Percentiles rank a stretch among this genome's conserved stretches.
Evolutionary conservation across 2,113 vertebrate species (phyloP).

Genomic region (Archocentrus centrarchus): DNA sequence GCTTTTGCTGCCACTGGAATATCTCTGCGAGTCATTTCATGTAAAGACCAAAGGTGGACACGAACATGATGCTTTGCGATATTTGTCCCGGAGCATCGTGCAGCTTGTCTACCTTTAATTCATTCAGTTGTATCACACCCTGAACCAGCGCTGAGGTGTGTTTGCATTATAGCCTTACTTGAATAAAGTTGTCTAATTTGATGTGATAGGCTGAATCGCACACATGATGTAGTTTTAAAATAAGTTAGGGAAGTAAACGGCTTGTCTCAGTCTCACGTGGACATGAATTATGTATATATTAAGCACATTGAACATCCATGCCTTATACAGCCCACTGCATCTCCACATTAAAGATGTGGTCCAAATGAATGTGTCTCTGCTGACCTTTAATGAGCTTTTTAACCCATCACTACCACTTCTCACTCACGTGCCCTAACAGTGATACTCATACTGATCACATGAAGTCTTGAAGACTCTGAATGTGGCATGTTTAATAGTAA

Average conservation of each 20-base stretch:
- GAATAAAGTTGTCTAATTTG: conserved; percentile 36
- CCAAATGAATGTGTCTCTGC: conserved; percentile 61
- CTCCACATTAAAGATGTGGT: conserved; percentile 52
- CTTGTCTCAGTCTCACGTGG: neutral
- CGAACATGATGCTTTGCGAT: neutral
- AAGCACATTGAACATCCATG: conserved; percentile 45
- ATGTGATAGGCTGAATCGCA: conserved; percentile 31
- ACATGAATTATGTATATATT: conserved; percentile 5
- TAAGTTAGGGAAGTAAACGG: conserved; percentile 28
- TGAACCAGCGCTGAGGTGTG: conserved; percentile 15
- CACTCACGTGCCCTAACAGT: neutral
- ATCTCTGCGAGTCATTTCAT: neutral
- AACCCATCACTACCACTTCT: neutral
- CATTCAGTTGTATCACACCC: neutral
- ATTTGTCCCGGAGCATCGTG: neutral
- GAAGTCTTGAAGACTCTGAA: conserved; percentile 29
- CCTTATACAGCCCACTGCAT: conserved; percentile 63
- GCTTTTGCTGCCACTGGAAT: conserved; percentile 2
- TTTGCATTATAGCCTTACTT: conserved; percentile 36
- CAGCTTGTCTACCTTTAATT: neutral
- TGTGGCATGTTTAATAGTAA: conserved; percentile 2
- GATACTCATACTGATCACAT: neutral
- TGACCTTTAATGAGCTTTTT: conserved; percentile 32
- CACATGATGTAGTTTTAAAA: conserved; percentile 7
- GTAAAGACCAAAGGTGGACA: conserved; percentile 18